Conservation (phyloP, 1,140 invertebrate species). For the Trachymyrmex septentrionalis region DNA sequence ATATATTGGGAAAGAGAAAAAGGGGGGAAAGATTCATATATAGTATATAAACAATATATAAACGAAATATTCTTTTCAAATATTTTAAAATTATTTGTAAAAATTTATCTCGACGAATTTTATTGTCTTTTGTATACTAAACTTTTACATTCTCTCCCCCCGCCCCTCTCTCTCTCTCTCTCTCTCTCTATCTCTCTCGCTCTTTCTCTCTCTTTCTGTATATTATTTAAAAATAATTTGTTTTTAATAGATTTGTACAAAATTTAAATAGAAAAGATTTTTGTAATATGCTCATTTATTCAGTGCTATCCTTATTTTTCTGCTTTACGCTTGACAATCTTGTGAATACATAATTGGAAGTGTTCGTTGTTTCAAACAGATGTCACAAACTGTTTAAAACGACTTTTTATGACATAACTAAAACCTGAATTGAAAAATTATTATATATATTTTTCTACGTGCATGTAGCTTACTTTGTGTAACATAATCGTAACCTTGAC, state of each 20-base stretch:
- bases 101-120: no score
- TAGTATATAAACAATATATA: no score
- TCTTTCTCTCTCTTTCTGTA: no score
- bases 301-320: neutral
- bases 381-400: neutral
- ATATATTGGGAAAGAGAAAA: neutral
- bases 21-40: no score
- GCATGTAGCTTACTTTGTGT: neutral
- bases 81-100: no score
- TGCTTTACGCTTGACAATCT: neutral
- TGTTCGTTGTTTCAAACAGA: neutral
- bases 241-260: neutral
- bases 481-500: slow-evolving; percentile 3
- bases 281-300: neutral
- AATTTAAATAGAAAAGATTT: neutral
- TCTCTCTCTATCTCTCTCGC: no score
- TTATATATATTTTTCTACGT: neutral
- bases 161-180: no score
- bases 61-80: no score
- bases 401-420: neutral
- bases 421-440: neutral
- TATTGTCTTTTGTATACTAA: no score
- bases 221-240: no score
- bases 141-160: no score
- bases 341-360: neutral